These are phyloP conservation scores for Manacus vitellinus DNA, from an alignment of 2,113 vertebrate species.

Conservation along the genomic window DNA sequence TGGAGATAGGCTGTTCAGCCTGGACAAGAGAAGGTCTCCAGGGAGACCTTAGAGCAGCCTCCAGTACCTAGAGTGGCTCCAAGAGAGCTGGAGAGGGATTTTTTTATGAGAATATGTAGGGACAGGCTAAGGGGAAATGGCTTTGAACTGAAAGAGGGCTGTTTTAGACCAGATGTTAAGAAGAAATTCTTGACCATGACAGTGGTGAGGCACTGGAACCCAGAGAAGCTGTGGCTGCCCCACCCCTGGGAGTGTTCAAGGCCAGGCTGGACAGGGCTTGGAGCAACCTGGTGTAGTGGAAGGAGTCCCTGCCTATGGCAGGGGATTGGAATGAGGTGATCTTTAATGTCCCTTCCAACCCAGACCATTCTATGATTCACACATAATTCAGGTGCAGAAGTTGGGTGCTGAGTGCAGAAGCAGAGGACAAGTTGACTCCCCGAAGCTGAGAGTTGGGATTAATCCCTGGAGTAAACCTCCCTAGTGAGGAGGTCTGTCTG, in stretches of 20 bases:
- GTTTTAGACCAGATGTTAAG: not conserved
- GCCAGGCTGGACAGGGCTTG: accelerated
- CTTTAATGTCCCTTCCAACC: not conserved
- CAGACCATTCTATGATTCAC: not conserved
- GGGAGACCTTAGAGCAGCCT: not conserved
- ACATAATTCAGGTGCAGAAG: not conserved
- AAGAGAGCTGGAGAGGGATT: not conserved
- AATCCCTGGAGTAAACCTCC: not conserved
- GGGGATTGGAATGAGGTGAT: not conserved
- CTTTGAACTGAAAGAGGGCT: not conserved
- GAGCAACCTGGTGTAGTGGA: not conserved
- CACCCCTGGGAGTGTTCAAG: not conserved
- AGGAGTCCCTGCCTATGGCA: not conserved
- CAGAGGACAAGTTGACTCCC: not conserved
- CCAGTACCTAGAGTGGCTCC: not conserved
- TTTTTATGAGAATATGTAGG: not conserved
- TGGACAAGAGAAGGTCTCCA: not conserved
- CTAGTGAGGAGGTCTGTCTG: not conserved
- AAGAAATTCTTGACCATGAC: not conserved
- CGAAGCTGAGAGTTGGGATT: not conserved
- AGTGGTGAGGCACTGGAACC: not conserved
- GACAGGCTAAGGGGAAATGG: not conserved
- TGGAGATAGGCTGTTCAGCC: not conserved
- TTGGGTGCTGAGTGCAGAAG: not conserved
- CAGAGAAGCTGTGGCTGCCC: not conserved